These are phyloP conservation scores for Dasyurus viverrinus DNA, from an alignment of 2,113 vertebrate genomes.

Conservation along the genomic window DNA sequence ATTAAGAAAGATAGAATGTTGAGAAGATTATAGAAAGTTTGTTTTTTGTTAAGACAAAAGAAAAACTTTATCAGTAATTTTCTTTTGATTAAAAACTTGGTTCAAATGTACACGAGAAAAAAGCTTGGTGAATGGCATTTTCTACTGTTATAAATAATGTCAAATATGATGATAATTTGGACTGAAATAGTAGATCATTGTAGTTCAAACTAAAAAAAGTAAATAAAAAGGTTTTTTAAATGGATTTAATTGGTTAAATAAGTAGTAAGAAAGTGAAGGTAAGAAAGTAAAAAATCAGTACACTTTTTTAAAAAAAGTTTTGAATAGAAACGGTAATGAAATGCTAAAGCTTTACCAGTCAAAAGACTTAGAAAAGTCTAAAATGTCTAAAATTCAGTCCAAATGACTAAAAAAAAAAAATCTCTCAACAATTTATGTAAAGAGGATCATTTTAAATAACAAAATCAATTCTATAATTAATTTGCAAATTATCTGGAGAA, in stretches of 20 bases:
- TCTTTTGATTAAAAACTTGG: background rate
- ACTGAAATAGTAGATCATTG: conserved; percentile 40
- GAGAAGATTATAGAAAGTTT: conserved; percentile 31
- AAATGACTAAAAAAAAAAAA: conserved; percentile 44
- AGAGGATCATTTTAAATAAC: conserved; percentile 63
- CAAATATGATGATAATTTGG: conserved; percentile 39
- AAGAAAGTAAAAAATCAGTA: background rate
- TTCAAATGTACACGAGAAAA: background rate
- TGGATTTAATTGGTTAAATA: conserved; percentile 52
- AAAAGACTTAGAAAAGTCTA: conserved; percentile 15
- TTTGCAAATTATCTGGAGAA: conserved; percentile 55
- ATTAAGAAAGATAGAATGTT: conserved; percentile 51
- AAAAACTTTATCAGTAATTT: background rate
- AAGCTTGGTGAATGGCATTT: background rate
- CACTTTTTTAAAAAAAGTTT: conserved; percentile 25
- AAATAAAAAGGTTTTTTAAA: conserved; percentile 36
- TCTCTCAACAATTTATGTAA: conserved; percentile 66
- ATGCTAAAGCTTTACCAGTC: background rate
- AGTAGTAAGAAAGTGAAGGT: background rate
- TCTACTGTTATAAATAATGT: background rate
- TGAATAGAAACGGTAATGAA: background rate
- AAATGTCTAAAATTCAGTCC: background rate
- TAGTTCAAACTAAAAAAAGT: conserved; percentile 19
- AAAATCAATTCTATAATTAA: conserved; percentile 59
- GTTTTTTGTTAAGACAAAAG: conserved; percentile 20